These are phyloP conservation scores for Tyrannus savana DNA, from an alignment of 2,113 vertebrate species.

Conservation along the genomic window DNA sequence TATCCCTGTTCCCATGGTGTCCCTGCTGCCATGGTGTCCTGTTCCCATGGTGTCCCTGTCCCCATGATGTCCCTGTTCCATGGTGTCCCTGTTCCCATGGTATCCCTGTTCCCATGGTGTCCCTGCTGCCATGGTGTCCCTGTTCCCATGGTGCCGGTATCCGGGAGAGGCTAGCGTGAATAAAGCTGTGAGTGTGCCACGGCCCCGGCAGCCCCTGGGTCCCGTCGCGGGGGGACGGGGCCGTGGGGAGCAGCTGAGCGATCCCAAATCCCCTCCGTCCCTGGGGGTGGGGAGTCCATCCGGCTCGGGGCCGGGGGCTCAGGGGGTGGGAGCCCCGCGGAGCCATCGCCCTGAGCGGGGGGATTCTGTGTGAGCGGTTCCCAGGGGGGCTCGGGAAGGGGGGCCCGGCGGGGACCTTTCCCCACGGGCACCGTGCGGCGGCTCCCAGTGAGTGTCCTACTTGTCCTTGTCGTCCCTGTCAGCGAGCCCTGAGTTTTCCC, in stretches of 20 bases:
- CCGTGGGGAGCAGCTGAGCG: neutral
- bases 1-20: neutral
- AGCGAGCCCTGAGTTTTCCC: fast-evolving
- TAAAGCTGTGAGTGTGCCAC: fast-evolving
- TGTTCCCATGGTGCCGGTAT: neutral
- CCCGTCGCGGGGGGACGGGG: neutral
- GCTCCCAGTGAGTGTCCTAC: fast-evolving
- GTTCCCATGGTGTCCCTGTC: too few species aligned
- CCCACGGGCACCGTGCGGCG: fast-evolving
- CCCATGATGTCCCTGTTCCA: too few species aligned
- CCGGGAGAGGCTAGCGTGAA: neutral
- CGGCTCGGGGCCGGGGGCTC: neutral
- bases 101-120: neutral
- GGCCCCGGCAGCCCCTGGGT: neutral
- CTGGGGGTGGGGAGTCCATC: neutral
- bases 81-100: fast-evolving
- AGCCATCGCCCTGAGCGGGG: fast-evolving
- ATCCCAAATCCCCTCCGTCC: neutral
- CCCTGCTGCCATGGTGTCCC: neutral
- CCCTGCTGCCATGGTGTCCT: fast-evolving
- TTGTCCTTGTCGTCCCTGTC: fast-evolving
- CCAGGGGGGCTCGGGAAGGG: fast-evolving
- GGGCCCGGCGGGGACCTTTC: neutral
- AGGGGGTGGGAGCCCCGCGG: neutral
- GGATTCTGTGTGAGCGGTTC: neutral